Evolutionary conservation across 1,140 invertebrate genomes (phyloP).

Genomic region (Trachymyrmex septentrionalis): DNA sequence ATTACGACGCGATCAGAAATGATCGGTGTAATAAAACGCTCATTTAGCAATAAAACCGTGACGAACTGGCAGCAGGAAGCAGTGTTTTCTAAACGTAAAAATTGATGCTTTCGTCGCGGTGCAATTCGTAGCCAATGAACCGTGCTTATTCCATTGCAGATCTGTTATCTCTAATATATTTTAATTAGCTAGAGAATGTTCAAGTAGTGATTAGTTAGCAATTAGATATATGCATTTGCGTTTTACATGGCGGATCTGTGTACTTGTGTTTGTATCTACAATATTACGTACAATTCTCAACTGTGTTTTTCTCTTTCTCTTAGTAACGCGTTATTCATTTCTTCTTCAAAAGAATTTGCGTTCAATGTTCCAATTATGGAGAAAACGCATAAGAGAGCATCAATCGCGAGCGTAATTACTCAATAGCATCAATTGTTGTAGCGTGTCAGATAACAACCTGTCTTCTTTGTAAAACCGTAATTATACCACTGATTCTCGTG

Average conservation of each 20-base stretch:
- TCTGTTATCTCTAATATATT: constrained; percentile 14
- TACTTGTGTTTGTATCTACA: neutral
- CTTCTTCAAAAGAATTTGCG: neutral
- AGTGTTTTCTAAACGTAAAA: neutral
- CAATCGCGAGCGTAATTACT: constrained; percentile 23
- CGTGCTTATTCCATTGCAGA: constrained; percentile 40
- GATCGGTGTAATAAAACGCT: neutral
- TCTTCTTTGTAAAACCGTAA: neutral
- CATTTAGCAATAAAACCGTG: constrained; percentile 9
- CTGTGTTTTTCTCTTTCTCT: neutral
- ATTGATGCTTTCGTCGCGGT: constrained; percentile 10
- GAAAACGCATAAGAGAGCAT: constrained; percentile 38
- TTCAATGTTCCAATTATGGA: constrained; percentile 32
- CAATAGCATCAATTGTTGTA: constrained; percentile 28
- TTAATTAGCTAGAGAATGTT: neutral
- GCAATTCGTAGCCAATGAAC: neutral
- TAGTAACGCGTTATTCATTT: constrained; percentile 12
- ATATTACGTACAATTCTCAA: neutral
- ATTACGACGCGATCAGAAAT: neutral
- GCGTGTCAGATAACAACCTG: constrained; percentile 25
- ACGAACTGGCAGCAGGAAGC: constrained; percentile 8
- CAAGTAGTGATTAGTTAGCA: constrained; percentile 1
- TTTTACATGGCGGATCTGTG: neutral
- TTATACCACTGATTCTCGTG: constrained; percentile 13
- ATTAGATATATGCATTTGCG: neutral